Evolutionary conservation across 2,113 vertebrate species (phyloP).

Genomic region (Passer domesticus): DNA sequence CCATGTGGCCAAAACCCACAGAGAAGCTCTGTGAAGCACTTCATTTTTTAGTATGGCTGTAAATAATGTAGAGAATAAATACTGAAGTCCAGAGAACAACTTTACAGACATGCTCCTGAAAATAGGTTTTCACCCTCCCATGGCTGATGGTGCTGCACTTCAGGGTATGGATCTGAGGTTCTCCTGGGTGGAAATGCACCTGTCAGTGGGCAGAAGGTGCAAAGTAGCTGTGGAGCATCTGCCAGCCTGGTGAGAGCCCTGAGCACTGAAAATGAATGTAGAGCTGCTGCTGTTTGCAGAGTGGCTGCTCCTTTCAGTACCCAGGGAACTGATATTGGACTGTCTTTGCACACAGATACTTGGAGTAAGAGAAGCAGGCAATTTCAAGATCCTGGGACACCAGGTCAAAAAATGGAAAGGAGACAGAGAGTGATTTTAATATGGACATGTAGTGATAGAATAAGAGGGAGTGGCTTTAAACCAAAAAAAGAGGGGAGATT

Average conservation of each 20-base stretch:
- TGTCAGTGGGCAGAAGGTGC: not conserved
- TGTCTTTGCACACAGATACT: not conserved
- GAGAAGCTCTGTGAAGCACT: conserved; percentile 20
- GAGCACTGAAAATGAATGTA: not conserved
- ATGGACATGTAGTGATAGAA: not conserved
- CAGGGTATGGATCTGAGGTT: not conserved
- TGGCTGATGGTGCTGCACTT: not conserved
- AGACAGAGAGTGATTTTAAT: not conserved
- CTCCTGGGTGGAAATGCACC: not conserved
- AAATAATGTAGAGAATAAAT: not conserved
- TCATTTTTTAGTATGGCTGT: not conserved
- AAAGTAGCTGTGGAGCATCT: not conserved
- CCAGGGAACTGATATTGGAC: not conserved
- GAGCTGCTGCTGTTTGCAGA: not conserved
- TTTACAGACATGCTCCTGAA: not conserved
- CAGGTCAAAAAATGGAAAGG: not conserved
- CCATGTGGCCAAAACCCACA: conserved; percentile 27
- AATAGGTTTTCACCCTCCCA: not conserved
- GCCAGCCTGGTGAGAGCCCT: not conserved
- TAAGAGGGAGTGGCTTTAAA: not conserved
- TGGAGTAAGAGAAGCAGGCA: not conserved
- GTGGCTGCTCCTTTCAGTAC: not conserved
- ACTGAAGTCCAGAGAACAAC: not conserved
- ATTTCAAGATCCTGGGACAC: not conserved
- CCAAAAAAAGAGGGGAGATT: not conserved